Conservation (phyloP, 2,888 invertebrate genomes). For the Fragum sueziense region DNA sequence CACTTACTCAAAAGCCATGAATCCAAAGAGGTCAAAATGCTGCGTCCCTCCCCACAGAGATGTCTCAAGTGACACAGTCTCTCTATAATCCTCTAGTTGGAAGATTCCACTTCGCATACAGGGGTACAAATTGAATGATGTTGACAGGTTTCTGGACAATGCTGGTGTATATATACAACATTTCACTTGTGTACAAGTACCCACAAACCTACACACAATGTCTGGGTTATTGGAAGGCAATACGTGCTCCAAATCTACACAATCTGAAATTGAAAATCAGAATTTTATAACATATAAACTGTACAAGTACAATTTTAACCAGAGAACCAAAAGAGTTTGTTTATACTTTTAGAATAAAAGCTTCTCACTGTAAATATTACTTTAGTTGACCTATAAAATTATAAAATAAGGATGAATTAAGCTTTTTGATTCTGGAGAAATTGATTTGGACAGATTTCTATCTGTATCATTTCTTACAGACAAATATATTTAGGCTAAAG, state of each 20-base stretch:
- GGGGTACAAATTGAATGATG: slow-evolving; percentile 32
- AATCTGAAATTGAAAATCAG: slow-evolving; percentile 23
- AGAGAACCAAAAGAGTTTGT: no score
- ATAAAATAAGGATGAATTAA: no score
- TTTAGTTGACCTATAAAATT: no score
- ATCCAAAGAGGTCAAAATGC: slow-evolving; percentile 36
- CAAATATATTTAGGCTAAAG: no score
- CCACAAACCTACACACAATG: slow-evolving; percentile 8
- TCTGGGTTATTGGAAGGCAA: background rate
- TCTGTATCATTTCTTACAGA: no score
- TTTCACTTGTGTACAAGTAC: slow-evolving; percentile 48
- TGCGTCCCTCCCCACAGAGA: slow-evolving; percentile 28
- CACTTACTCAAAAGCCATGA: slow-evolving; percentile 45
- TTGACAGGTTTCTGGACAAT: slow-evolving; percentile 24
- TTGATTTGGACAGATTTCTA: no score
- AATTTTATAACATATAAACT: no score
- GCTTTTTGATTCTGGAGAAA: no score
- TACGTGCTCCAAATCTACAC: background rate
- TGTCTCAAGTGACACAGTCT: slow-evolving; percentile 2
- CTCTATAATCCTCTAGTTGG: slow-evolving; percentile 27
- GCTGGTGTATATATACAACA: slow-evolving; percentile 53
- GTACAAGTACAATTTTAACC: no score
- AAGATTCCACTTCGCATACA: slow-evolving; percentile 20
- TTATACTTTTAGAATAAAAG: no score
- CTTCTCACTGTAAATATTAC: no score